A percentile compares a stretch with the other conserved stretches of the same genome.
Evolutionary conservation across 2,113 vertebrate genomes (phyloP).

Genomic region (Brienomyrus brachyistius): DNA sequence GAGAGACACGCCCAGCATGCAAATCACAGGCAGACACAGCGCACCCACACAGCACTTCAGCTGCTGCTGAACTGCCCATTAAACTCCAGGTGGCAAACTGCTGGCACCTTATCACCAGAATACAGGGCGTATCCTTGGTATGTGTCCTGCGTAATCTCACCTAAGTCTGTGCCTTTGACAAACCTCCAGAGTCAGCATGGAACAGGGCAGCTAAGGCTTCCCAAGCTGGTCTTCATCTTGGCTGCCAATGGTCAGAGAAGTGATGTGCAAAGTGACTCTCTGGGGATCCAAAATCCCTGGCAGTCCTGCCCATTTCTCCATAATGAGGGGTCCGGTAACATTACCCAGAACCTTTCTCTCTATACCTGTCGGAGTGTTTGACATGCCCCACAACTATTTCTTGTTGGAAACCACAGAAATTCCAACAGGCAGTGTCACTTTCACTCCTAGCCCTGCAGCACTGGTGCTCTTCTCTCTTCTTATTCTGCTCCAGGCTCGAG

Average conservation of each 20-base stretch:
- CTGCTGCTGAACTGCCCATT: not conserved
- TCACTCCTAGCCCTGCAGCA: not conserved
- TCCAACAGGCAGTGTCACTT: not conserved
- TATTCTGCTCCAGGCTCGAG: not conserved
- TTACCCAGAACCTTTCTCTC: not conserved
- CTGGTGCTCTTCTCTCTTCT: not conserved
- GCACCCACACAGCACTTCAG: not conserved
- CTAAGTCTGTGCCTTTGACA: not conserved
- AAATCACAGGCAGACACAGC: not conserved
- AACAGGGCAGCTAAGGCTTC: not conserved
- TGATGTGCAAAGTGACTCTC: not conserved
- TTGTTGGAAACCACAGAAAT: not conserved
- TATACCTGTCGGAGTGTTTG: not conserved
- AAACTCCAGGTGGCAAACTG: not conserved
- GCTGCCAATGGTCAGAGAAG: not conserved
- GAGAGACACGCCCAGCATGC: not conserved
- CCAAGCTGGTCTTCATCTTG: not conserved
- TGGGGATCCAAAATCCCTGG: not conserved
- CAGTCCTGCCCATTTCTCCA: not conserved
- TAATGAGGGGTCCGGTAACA: not conserved
- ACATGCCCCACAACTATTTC: not conserved
- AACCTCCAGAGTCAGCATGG: not conserved
- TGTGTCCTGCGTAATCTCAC: not conserved
- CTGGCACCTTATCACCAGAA: not conserved
- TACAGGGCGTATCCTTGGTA: not conserved